Evolutionary conservation across 1,140 invertebrate species (phyloP).

Genomic region (Elymnias hypermnestra): DNA sequence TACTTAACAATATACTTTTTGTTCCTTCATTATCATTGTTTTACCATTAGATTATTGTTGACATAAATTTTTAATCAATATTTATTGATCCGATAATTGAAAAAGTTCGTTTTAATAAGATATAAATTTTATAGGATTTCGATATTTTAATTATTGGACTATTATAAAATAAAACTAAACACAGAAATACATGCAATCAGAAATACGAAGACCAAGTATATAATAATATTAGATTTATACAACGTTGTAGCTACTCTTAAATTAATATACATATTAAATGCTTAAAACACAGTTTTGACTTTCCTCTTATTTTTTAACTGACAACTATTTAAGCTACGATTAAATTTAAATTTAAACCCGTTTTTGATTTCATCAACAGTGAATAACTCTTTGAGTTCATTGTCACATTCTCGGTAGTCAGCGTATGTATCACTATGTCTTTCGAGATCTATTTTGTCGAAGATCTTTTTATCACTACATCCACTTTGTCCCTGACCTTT

Average conservation of each 20-base stretch:
- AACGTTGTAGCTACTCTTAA: neutral
- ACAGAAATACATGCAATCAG: too few species aligned
- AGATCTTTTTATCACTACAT: slow-evolving; percentile 17
- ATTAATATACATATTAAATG: neutral
- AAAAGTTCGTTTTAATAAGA: too few species aligned
- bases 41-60: too few species aligned
- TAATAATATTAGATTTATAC: too few species aligned
- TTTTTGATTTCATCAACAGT: slow-evolving; percentile 43
- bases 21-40: too few species aligned
- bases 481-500: slow-evolving; percentile 36
- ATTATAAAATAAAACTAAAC: too few species aligned
- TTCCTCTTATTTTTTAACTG: slow-evolving; percentile 58
- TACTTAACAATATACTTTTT: too few species aligned
- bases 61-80: too few species aligned
- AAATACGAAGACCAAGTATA: too few species aligned
- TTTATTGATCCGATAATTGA: too few species aligned
- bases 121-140: too few species aligned
- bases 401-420: slow-evolving; percentile 46
- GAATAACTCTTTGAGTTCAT: slow-evolving; percentile 41
- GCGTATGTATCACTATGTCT: slow-evolving; percentile 54
- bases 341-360: slow-evolving; percentile 62
- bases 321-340: slow-evolving; percentile 65
- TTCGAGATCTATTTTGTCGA: slow-evolving; percentile 36
- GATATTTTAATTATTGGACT: too few species aligned
- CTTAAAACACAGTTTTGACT: slow-evolving; percentile 37